phyloP scores from a whole-genome alignment of 2,888 invertebrate species.

The Eristalis tenax region DNA sequence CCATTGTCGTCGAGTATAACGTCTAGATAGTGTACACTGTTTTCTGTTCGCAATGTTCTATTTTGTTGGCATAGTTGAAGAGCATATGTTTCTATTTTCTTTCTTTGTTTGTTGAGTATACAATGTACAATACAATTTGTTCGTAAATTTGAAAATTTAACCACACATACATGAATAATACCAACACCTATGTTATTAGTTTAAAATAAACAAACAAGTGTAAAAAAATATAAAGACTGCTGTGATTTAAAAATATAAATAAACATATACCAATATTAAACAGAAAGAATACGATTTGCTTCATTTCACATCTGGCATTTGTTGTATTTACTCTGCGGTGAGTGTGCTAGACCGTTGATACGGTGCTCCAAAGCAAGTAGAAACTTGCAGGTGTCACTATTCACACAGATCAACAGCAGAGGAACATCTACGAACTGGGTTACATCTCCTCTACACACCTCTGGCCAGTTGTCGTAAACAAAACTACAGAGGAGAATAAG shows the following conservation, averaged over 20 bases:
- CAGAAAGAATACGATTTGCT: conserved; percentile 53
- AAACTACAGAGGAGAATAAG: too few relatives aligned
- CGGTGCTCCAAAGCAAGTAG: too few relatives aligned
- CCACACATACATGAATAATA: conserved; percentile 41
- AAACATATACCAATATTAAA: conserved; percentile 73
- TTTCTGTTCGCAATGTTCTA: background rate
- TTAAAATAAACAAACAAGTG: conserved; percentile 49
- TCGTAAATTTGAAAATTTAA: conserved; percentile 26
- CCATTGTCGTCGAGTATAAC: conserved; percentile 63
- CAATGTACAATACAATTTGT: conserved; percentile 37
- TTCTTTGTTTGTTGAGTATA: conserved; percentile 14
- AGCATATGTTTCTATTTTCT: background rate
- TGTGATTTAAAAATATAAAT: conserved; percentile 80
- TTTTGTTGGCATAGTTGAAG: conserved; percentile 19
- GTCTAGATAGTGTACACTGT: conserved; percentile 9
- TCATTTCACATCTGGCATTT: background rate
- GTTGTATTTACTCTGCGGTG: background rate
- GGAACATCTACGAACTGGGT: too few relatives aligned
- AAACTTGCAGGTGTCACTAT: too few relatives aligned
- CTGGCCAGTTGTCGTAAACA: too few relatives aligned
- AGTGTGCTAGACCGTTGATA: too few relatives aligned
- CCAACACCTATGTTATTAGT: conserved; percentile 54
- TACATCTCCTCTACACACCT: too few relatives aligned
- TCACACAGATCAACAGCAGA: too few relatives aligned
- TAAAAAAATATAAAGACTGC: conserved; percentile 79